Conservation (phyloP, 1,140 invertebrate genomes). For the Ericerus pela region DNA sequence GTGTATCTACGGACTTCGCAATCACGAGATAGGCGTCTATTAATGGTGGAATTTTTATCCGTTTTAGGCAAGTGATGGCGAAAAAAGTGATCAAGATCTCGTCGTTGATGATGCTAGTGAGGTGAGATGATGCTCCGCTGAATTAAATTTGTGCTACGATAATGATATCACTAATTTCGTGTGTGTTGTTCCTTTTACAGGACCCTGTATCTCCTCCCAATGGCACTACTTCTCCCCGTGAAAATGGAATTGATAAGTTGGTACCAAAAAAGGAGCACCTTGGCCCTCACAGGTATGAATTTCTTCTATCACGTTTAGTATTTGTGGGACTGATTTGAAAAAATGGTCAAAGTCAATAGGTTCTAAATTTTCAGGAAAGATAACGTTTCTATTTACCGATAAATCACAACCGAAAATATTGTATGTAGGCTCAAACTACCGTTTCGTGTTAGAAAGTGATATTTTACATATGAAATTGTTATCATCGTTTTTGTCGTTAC, state of each 20-base stretch:
- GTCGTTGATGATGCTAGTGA: constrained; percentile 89
- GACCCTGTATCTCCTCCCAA: constrained; percentile 52
- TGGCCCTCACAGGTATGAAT: constrained; percentile 36
- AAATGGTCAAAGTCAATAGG: neutral
- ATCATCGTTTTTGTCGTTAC: no score
- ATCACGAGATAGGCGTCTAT: neutral
- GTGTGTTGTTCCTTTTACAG: constrained; percentile 17
- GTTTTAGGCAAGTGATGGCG: constrained; percentile 83
- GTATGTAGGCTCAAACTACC: no score
- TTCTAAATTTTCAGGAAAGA: neutral
- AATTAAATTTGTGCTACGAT: neutral
- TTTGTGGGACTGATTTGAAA: neutral
- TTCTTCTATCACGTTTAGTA: neutral
- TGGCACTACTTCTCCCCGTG: constrained; percentile 59
- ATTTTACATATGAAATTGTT: no score
- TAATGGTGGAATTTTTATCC: constrained; percentile 3
- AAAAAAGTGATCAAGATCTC: constrained; percentile 92
- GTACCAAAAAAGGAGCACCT: constrained; percentile 43
- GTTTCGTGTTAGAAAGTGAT: neutral
- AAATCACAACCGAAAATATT: no score
- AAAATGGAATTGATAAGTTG: constrained; percentile 56
- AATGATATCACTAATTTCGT: neutral
- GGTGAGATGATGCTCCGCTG: constrained; percentile 29
- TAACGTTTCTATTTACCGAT: neutral
- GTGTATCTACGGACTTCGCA: neutral